A percentile compares a stretch with the other conserved stretches of the same genome.
phyloP scores from a whole-genome alignment of 1,140 invertebrate genomes.

The Rhagoletis pomonella region DNA sequence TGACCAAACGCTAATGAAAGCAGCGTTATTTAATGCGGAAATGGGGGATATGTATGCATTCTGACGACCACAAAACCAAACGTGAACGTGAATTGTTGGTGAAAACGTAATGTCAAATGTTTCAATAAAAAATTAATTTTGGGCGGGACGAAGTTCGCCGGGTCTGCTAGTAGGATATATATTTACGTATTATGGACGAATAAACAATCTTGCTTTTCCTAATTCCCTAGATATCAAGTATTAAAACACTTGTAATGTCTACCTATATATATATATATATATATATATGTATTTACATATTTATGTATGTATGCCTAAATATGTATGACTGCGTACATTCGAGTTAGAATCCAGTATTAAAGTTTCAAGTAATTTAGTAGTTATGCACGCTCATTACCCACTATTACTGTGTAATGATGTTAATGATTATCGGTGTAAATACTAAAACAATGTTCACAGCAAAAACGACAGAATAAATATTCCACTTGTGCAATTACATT shows the following conservation, averaged over 20 bases:
- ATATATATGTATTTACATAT: not conserved
- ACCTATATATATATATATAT: not conserved
- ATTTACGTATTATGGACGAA: not conserved
- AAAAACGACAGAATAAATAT: not conserved
- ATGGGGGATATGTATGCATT: too few species aligned
- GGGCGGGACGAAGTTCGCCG: too few species aligned
- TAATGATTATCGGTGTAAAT: conserved; percentile 41
- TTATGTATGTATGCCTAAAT: not conserved
- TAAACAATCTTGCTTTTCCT: not conserved
- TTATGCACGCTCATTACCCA: conserved; percentile 17
- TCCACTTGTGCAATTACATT: conserved; percentile 30
- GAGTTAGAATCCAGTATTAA: not conserved
- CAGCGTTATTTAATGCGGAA: too few species aligned
- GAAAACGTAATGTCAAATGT: too few species aligned
- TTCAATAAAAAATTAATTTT: too few species aligned
- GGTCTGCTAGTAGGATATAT: too few species aligned
- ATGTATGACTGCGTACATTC: too few species aligned
- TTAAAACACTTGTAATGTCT: conserved; percentile 18
- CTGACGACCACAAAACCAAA: too few species aligned
- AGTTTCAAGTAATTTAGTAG: conserved; percentile 26
- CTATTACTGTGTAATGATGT: conserved; percentile 26
- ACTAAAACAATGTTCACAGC: not conserved
- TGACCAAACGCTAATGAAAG: too few species aligned
- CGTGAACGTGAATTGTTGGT: too few species aligned
- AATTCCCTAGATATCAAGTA: conserved; percentile 1